phyloP scores from a whole-genome alignment of 2,888 invertebrate species.

The Schrankia costaestrigalis region DNA sequence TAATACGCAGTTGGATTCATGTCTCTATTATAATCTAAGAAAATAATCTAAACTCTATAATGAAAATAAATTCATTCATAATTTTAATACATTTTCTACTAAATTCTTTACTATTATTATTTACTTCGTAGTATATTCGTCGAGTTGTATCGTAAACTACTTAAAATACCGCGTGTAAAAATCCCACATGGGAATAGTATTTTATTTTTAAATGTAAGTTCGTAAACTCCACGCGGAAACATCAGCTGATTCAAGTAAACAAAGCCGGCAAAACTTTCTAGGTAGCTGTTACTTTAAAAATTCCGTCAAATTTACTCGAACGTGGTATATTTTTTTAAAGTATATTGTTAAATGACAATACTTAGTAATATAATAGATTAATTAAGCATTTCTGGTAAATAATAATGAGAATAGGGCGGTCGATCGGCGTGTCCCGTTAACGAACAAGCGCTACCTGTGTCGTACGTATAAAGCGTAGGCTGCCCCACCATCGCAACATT shows the following conservation, averaged over 20 bases:
- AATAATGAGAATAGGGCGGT: conserved; percentile 78
- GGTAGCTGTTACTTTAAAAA: conserved; percentile 6
- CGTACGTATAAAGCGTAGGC: conserved; percentile 73
- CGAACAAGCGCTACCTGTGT: conserved; percentile 72
- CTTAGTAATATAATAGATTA: conserved; percentile 38
- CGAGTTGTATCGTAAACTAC: too few relatives aligned
- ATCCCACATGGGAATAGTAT: neutral
- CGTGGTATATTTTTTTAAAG: neutral
- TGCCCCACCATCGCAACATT: conserved; percentile 76
- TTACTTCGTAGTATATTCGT: too few relatives aligned
- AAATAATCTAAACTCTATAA: too few relatives aligned
- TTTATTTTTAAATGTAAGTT: conserved; percentile 6
- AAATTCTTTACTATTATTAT: too few relatives aligned
- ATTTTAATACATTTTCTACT: too few relatives aligned
- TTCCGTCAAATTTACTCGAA: neutral
- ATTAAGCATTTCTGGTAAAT: conserved; percentile 67
- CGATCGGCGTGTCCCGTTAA: conserved; percentile 77
- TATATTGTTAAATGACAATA: conserved; percentile 15
- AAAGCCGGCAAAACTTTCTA: conserved; percentile 45
- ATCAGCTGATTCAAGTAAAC: conserved; percentile 73
- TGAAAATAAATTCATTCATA: neutral
- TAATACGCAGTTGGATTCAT: too few relatives aligned
- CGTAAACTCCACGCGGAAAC: conserved; percentile 41
- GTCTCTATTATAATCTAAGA: too few relatives aligned
- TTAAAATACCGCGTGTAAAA: too few relatives aligned